Base-by-base conservation (phyloP, 2,888 invertebrate genomes). In the Cheilosia pagana region DNA sequence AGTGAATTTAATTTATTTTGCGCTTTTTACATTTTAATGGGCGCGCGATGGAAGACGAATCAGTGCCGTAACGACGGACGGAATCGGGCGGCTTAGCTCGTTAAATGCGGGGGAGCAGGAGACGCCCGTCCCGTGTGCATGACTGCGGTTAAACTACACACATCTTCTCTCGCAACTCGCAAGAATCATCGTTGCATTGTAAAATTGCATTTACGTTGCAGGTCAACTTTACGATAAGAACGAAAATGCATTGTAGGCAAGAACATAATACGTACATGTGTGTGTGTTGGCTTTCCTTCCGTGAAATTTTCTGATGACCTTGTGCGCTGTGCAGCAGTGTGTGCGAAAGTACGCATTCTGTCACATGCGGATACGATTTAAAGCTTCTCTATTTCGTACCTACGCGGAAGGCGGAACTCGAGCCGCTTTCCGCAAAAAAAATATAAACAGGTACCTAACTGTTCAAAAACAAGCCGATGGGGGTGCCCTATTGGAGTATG, bases 1-100 rank as follows among this genome's bases (percentile, higher is more conserved):
- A 91, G 91, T 91, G 90, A 91, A 91, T 90, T 91, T 91, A 90
- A 91, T 91, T 90, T 91, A 90, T 90, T 90, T 81, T 82, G 68
- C 79, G 78, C 70, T 81, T 71, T 86, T 78, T 77, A 77, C 77
- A 74, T 79, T 81, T 77, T 76, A 79, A 83, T 75, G 85, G 67
- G 60, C 79, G 63, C 57, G 60, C 68, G 70, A 79, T 76, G 81
- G 75, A 75, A 77, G 81, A 81, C 75, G 81, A 86, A 79, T 86
- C 86, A 82, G 83, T 85, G 85, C 85, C 63, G 71, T 65, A 82
- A 60, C 60, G 60, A 76, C 52, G 43, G 19, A 28, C 62, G n/a
- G 23, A 62, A 48, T 41, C 52, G 52, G 45, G 50, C 35, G 63
- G 57, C 68, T 83, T 63, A 83, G 79, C 79, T 78, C 68, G 63